phyloP scores from a whole-genome alignment of 2,113 vertebrate genomes.

The Gallinago undulata region DNA sequence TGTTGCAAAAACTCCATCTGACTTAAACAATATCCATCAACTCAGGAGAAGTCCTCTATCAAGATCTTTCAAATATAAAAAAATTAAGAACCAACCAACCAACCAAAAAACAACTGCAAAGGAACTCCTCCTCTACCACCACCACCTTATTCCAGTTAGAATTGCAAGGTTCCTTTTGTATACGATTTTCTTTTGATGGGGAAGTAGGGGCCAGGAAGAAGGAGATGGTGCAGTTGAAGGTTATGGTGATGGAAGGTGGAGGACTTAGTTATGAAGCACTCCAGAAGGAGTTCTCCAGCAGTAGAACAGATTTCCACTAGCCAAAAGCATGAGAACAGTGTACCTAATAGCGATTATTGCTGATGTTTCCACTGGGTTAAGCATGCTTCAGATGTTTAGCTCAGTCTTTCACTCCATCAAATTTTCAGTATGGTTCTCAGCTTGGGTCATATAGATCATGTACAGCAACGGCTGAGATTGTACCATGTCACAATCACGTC shows the following conservation, averaged over 20 bases:
- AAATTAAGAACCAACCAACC: background rate
- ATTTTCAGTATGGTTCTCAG: background rate
- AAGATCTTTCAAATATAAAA: background rate
- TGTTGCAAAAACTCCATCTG: background rate
- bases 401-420: background rate
- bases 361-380: background rate
- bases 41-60: background rate
- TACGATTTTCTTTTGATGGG: background rate
- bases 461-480: background rate
- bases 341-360: background rate
- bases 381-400: background rate
- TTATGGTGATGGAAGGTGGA: background rate
- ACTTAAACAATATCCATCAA: background rate
- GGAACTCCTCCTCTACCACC: accelerated
- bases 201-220: background rate
- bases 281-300: background rate
- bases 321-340: background rate
- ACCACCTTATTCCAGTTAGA: background rate
- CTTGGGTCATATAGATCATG: background rate
- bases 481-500: background rate
- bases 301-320: background rate
- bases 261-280: background rate
- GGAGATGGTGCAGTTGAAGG: background rate
- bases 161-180: background rate
- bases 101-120: no score